These are phyloP conservation scores for Anguilla rostrata DNA, from an alignment of 2,113 vertebrate genomes.

Conservation along the genomic window DNA sequence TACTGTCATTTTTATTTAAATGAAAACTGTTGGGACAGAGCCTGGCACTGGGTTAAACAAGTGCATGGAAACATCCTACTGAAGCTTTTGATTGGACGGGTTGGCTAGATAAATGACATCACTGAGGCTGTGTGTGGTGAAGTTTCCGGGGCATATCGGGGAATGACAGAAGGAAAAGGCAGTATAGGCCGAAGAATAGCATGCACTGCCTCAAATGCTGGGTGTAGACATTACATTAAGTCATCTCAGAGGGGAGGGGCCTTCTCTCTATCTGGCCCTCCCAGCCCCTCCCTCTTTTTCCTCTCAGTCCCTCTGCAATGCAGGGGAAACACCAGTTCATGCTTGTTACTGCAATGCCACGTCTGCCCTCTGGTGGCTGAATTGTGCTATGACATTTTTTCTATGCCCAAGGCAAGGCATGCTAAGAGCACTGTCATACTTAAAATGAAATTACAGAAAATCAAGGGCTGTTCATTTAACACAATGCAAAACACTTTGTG, in stretches of 20 bases:
- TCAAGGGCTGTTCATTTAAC: neutral
- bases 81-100: neutral
- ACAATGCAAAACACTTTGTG: neutral
- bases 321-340: slow-evolving; percentile 55
- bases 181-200: neutral
- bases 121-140: neutral
- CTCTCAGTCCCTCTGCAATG: slow-evolving; percentile 67
- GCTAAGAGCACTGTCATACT: neutral
- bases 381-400: neutral
- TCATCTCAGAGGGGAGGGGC: slow-evolving; percentile 49
- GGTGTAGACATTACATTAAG: slow-evolving; percentile 5
- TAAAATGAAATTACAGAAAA: neutral
- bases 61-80: neutral
- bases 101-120: neutral
- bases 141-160: neutral
- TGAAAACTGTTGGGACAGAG: neutral
- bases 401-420: neutral
- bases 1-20: neutral
- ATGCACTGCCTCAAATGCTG: slow-evolving; percentile 5
- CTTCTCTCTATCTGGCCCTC: slow-evolving; percentile 35
- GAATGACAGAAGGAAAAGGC: neutral
- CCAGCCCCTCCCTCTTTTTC: slow-evolving; percentile 40
- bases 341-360: slow-evolving; percentile 36
- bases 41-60: neutral
- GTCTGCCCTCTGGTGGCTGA: slow-evolving; percentile 65